Evolutionary conservation across 2,113 vertebrate genomes (phyloP), one percentile per base, ranked within the genome.

Genomic region (Daboia siamensis): DNA sequence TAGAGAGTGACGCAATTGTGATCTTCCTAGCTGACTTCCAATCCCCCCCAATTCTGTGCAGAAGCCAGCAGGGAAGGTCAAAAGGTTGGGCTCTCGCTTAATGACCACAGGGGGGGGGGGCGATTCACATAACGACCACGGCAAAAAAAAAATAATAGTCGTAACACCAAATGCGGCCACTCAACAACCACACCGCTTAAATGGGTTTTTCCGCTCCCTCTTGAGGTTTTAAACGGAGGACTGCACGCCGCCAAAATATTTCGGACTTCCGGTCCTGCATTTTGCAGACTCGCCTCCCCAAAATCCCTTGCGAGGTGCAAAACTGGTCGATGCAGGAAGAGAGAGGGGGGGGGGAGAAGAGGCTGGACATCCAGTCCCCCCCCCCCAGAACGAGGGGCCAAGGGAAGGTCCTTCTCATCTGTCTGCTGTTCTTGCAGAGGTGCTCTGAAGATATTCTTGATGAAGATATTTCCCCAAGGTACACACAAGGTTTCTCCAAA

Each of bases 341-440:
- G 13, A 7, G 0, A 33, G 13, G 13, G 29, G 64, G 3, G 29
- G 64, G n/a, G 64, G 13, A 20, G 54, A 69, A 12, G 10, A 64
- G 12, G 64, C 64, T 33, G n/a, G 2, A 17, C 0, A 4, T 0
- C 1, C n/a, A n/a, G n/a, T n/a, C n/a, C n/a, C 12, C 5, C 8
- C 24, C 24, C 10, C 26, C 56, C 56, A 57, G 4, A 33, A 33
- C 26, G 15, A 80, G 7, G 69, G 13, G n/a, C 5, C 13, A 3
- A 74, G 69, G n/a, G 69, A 33, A 74, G 15, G n/a, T 6, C n/a
- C 15, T 80, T 80, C 15, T 80, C 69, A 20, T 80, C 69, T 20
- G n/a, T 20, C 0, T 80, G 39, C 5, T 80, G n/a, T 80, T n/a
- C 2, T 39, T 80, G 5, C 69, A 80, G 69, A 39, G 13, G 10